These are phyloP conservation scores for Lacanobia oleracea DNA, from an alignment of 2,888 invertebrate genomes.

Conservation along the genomic window DNA sequence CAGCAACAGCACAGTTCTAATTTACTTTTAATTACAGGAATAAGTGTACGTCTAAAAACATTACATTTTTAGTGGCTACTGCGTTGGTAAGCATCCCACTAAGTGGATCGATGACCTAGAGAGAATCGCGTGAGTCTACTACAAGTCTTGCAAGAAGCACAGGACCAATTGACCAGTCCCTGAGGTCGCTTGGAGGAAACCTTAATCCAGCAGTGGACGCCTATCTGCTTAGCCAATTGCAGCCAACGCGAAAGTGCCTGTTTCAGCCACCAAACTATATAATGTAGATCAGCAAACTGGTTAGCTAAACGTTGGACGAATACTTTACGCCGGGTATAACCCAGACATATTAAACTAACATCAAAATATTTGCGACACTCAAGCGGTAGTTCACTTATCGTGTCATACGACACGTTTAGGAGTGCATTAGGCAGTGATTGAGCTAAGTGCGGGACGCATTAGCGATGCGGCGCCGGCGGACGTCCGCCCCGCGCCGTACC, in stretches of 20 bases:
- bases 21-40: too few species aligned
- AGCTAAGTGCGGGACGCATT: constrained; percentile 87
- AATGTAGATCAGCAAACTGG: background rate
- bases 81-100: too few species aligned
- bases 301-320: background rate
- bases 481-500: constrained; percentile 73
- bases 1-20: too few species aligned
- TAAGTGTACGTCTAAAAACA: too few species aligned
- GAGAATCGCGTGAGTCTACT: too few species aligned
- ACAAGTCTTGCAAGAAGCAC: background rate
- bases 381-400: constrained; percentile 48
- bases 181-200: background rate
- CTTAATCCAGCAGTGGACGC: too few species aligned
- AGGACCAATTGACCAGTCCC: background rate
- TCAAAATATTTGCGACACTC: constrained; percentile 53
- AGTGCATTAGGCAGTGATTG: constrained; percentile 76
- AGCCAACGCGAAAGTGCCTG: too few species aligned
- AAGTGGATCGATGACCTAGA: background rate
- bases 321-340: background rate
- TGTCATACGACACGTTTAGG: constrained; percentile 60
- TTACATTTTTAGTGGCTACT: too few species aligned
- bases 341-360: constrained; percentile 16
- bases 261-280: background rate
- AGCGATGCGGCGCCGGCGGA: constrained; percentile 87
- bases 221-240: too few species aligned